These are phyloP conservation scores for Helogale parvula DNA, from an alignment of 2,113 vertebrate species.

Conservation along the genomic window DNA sequence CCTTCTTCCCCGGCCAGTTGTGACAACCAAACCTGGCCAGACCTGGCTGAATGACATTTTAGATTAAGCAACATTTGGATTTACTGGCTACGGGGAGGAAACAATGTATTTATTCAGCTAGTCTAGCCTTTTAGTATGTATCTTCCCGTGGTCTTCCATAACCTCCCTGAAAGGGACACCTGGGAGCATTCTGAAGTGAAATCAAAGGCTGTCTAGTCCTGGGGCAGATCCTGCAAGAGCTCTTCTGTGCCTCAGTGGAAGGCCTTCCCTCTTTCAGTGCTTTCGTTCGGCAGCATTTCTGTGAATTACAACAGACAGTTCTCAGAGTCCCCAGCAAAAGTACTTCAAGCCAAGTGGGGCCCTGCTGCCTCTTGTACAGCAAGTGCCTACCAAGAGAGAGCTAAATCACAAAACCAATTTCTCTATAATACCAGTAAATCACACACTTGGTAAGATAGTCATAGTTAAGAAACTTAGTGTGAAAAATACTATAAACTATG, in stretches of 20 bases:
- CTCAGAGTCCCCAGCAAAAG: slow-evolving; percentile 59
- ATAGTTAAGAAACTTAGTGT: slow-evolving; percentile 53
- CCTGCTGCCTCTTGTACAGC: not conserved
- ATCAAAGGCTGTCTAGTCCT: slow-evolving; percentile 23
- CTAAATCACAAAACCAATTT: slow-evolving; percentile 63
- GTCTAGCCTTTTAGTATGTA: not conserved
- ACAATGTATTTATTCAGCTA: slow-evolving; percentile 47
- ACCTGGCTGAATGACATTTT: not conserved
- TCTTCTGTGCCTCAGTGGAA: slow-evolving; percentile 46
- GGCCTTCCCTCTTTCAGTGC: slow-evolving; percentile 22
- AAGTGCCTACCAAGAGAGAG: slow-evolving; percentile 37
- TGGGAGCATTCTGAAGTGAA: slow-evolving; percentile 42
- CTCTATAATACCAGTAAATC: slow-evolving; percentile 27
- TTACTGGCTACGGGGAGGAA: not conserved
- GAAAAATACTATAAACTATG: slow-evolving; percentile 44
- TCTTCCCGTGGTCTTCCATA: slow-evolving; percentile 24
- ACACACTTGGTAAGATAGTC: slow-evolving; percentile 41
- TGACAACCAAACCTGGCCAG: not conserved
- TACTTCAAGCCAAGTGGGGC: slow-evolving; percentile 10
- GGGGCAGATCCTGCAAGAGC: not conserved
- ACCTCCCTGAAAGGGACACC: slow-evolving; percentile 45
- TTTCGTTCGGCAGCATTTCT: slow-evolving; percentile 44
- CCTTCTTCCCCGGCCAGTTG: not conserved
- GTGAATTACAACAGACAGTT: slow-evolving; percentile 54
- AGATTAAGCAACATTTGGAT: slow-evolving; percentile 18